These are phyloP conservation scores for Poeciliopsis presidionis DNA, from an alignment of 2,797 vertebrate genomes.

Conservation along the genomic window DNA sequence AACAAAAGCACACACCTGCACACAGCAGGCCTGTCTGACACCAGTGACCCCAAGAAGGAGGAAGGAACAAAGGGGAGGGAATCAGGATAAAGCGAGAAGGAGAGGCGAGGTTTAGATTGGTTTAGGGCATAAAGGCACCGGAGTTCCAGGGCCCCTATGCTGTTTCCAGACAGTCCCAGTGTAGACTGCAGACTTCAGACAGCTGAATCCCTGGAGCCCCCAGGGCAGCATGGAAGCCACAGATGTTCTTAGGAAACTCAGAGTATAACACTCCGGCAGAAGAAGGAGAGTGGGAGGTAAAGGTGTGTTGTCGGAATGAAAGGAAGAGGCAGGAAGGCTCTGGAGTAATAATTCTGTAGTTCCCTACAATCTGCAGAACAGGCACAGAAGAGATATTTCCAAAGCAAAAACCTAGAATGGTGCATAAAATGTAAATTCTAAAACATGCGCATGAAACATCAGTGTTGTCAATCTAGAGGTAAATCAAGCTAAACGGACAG, in stretches of 20 bases:
- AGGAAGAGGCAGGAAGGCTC: slow-evolving; percentile 67
- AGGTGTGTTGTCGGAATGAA: slow-evolving; percentile 73
- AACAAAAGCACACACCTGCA: slow-evolving; percentile 80
- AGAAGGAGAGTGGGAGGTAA: slow-evolving; percentile 71
- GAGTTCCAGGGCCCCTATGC: slow-evolving; percentile 75
- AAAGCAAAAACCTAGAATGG: not conserved
- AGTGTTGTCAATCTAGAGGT: not conserved
- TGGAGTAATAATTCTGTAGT: slow-evolving; percentile 70
- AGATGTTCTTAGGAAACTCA: slow-evolving; percentile 80
- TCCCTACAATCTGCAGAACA: slow-evolving; percentile 74
- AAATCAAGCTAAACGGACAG: not conserved
- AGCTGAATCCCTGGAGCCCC: slow-evolving; percentile 76
- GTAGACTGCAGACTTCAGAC: slow-evolving; percentile 80
- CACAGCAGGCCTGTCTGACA: slow-evolving; percentile 84
- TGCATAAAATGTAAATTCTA: not conserved
- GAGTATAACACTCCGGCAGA: slow-evolving; percentile 65
- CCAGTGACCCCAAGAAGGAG: slow-evolving; percentile 70
- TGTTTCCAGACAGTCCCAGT: slow-evolving; percentile 80
- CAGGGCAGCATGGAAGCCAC: slow-evolving; percentile 77
- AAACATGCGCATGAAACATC: not conserved
- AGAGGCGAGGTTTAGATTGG: slow-evolving; percentile 72
- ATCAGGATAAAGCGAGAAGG: slow-evolving; percentile 66
- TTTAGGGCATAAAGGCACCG: slow-evolving; percentile 77
- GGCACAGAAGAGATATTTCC: slow-evolving; percentile 23
- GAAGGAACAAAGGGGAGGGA: slow-evolving; percentile 70